Evolutionary conservation across 2,888 invertebrate genomes (phyloP).

Genomic region (Heliothis peltigera): DNA sequence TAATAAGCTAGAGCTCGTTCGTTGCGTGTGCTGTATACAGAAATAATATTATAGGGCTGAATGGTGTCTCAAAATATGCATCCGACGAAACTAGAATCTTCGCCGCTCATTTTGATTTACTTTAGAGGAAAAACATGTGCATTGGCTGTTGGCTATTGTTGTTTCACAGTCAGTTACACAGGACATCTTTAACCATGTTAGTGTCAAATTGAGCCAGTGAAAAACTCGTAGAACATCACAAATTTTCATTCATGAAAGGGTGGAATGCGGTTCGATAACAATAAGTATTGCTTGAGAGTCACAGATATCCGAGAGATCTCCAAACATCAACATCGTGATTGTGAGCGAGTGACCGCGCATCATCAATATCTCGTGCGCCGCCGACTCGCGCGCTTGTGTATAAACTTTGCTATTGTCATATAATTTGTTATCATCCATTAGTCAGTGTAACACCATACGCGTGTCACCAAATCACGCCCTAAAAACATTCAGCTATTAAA

Average conservation of each 20-base stretch:
- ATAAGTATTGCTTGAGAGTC: slow-evolving; percentile 31
- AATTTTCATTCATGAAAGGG: slow-evolving; percentile 15
- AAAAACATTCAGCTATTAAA: no score
- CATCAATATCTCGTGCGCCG: slow-evolving; percentile 53
- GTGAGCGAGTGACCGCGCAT: slow-evolving; percentile 21
- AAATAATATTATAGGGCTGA: not conserved
- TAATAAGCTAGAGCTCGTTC: not conserved
- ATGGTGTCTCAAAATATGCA: no score
- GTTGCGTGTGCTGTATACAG: not conserved
- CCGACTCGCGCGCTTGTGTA: slow-evolving; percentile 53
- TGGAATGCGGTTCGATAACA: slow-evolving; percentile 49
- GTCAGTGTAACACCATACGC: slow-evolving; percentile 14
- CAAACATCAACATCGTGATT: slow-evolving; percentile 57
- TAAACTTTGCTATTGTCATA: slow-evolving; percentile 4
- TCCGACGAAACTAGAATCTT: no score
- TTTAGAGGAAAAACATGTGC: no score
- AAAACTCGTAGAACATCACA: no score
- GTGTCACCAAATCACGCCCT: slow-evolving; percentile 8
- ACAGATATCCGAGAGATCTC: slow-evolving; percentile 50
- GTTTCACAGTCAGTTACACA: not conserved
- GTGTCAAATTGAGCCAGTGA: no score
- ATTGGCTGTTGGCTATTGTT: no score
- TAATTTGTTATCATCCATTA: slow-evolving; percentile 24
- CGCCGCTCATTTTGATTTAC: no score
- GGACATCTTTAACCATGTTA: not conserved